These are phyloP conservation scores for Atopsyche davidsoni DNA, from an alignment of 1,140 invertebrate species.

Conservation along the genomic window DNA sequence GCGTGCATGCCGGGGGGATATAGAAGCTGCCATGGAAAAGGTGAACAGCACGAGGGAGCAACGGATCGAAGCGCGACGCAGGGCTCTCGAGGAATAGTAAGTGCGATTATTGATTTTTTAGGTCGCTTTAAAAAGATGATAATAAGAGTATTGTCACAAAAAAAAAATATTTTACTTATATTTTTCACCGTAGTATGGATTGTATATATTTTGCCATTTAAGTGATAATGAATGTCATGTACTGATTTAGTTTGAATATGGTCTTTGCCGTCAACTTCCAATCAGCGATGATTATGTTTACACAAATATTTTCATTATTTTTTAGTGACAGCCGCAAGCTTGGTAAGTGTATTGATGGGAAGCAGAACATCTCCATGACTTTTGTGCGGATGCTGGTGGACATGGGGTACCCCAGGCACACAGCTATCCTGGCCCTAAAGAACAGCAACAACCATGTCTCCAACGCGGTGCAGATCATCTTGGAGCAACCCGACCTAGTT, in stretches of 20 bases:
- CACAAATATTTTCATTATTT: constrained; percentile 11
- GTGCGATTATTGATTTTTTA: constrained; percentile 9
- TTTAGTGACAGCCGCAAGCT: constrained; percentile 40
- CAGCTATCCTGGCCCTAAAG: constrained; percentile 53
- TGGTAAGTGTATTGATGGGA: constrained; percentile 44
- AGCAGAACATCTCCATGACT: constrained; percentile 49
- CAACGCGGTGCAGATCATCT: constrained; percentile 57
- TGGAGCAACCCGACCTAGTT: constrained; percentile 51
- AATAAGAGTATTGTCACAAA: too few species aligned
- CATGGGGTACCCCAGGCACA: constrained; percentile 60
- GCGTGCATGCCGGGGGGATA: constrained; percentile 53
- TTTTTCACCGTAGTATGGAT: too few species aligned
- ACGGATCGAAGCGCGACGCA: constrained; percentile 45
- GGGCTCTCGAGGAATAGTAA: constrained; percentile 46
- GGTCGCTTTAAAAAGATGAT: too few species aligned
- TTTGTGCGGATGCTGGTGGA: constrained; percentile 52
- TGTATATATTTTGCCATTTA: too few species aligned
- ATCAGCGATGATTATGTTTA: constrained; percentile 2
- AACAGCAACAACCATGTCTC: constrained; percentile 61
- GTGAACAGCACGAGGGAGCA: constrained; percentile 54
- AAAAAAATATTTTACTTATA: too few species aligned
- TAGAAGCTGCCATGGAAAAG: constrained; percentile 56
- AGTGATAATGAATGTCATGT: too few species aligned
- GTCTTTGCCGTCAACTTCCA: too few species aligned
- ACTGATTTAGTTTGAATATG: too few species aligned